These are phyloP conservation scores for Struthidea cinerea DNA, from an alignment of 2,113 vertebrate species.

Conservation along the genomic window DNA sequence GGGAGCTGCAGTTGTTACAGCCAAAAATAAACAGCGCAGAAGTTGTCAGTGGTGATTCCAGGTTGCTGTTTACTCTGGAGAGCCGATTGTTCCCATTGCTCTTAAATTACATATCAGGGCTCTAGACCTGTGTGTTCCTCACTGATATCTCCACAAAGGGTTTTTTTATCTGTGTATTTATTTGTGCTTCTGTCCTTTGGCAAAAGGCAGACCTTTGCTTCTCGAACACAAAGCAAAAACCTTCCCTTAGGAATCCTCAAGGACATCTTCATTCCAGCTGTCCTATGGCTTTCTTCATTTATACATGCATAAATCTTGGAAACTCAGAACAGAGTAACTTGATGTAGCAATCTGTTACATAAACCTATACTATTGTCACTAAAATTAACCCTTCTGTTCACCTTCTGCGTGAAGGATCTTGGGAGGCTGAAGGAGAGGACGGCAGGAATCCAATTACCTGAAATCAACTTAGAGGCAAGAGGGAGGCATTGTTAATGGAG, in stretches of 20 bases:
- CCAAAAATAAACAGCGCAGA: fast-evolving
- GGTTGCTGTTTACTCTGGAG: not conserved
- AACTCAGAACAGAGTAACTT: not conserved
- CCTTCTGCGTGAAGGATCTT: not conserved
- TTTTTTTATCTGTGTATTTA: not conserved
- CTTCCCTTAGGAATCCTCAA: not conserved
- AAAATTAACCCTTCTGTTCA: not conserved
- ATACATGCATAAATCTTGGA: not conserved
- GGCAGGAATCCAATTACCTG: conserved; percentile 12
- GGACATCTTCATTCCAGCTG: not conserved
- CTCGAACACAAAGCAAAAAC: not conserved
- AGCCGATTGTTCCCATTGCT: fast-evolving
- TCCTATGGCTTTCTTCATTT: not conserved
- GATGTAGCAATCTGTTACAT: not conserved
- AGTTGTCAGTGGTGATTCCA: not conserved
- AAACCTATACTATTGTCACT: not conserved
- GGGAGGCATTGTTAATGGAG: not conserved
- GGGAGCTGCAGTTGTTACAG: not conserved
- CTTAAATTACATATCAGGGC: not conserved
- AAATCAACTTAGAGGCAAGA: not conserved
- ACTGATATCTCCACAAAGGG: not conserved
- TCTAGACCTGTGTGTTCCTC: not conserved
- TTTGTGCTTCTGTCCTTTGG: not conserved
- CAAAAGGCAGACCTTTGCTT: not conserved
- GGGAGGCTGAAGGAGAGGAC: not conserved